Evolutionary conservation across 2,113 vertebrate species (phyloP).

Genomic region (Paratilapia polleni): DNA sequence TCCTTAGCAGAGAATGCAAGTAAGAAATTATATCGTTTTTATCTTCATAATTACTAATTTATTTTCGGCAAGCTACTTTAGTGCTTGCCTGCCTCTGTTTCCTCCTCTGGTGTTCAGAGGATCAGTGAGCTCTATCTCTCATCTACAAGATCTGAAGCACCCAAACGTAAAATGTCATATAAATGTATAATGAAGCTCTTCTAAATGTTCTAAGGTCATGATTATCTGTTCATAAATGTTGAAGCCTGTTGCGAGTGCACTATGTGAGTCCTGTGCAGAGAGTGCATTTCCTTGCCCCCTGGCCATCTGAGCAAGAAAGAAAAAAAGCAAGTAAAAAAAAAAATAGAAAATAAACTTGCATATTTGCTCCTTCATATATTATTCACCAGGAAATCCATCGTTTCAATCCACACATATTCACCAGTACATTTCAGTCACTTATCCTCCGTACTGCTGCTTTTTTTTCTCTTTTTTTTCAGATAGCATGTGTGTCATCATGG

Average conservation of each 20-base stretch:
- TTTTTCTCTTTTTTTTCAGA: fast-evolving
- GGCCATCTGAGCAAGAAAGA: constrained; percentile 19
- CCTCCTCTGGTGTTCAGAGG: constrained; percentile 19
- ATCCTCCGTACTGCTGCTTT: not conserved
- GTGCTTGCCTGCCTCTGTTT: not conserved
- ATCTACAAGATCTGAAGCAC: constrained; percentile 44
- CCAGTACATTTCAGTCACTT: not conserved
- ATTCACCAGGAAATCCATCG: constrained; percentile 26
- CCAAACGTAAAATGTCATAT: constrained; percentile 63
- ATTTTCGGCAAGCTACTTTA: constrained; percentile 35
- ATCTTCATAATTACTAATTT: constrained; percentile 33
- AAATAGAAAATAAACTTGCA: constrained; percentile 52
- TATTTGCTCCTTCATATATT: constrained; percentile 40
- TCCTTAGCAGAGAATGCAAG: not conserved
- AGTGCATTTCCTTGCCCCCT: constrained; percentile 15
- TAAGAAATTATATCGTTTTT: constrained; percentile 3
- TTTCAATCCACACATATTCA: constrained; percentile 2
- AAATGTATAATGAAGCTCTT: constrained; percentile 66
- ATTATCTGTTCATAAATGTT: constrained; percentile 54
- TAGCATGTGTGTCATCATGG: no score
- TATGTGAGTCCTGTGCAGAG: not conserved
- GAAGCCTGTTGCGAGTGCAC: constrained; percentile 30
- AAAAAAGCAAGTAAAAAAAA: constrained; percentile 36
- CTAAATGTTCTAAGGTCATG: constrained; percentile 56
- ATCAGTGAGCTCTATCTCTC: constrained; percentile 31